phyloP scores from a whole-genome alignment of 2,888 invertebrate genomes.

The Congeria kusceri region DNA sequence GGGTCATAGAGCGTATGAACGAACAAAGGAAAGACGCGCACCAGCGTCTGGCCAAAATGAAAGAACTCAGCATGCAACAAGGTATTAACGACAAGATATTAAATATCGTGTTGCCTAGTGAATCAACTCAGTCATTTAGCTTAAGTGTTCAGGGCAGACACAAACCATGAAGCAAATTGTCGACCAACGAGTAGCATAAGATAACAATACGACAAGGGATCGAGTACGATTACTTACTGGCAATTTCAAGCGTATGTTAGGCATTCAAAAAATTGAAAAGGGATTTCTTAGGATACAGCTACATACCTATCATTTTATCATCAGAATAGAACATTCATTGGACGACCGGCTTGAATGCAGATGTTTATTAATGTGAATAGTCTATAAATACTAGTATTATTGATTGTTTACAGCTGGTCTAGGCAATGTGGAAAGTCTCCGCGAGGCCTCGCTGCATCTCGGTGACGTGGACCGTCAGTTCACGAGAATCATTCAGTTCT shows the following conservation, averaged over 20 bases:
- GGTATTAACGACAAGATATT: not conserved
- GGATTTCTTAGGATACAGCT: not conserved
- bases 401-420: slow-evolving; percentile 20
- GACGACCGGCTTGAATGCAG: not conserved
- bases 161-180: no score
- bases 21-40: slow-evolving; percentile 13
- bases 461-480: slow-evolving; percentile 40
- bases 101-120: no score
- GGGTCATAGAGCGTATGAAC: slow-evolving; percentile 4
- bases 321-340: no score
- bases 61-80: not conserved
- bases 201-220: not conserved
- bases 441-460: slow-evolving; percentile 30
- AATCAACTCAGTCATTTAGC: no score
- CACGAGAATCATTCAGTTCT: slow-evolving; percentile 28
- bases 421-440: slow-evolving; percentile 27
- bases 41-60: slow-evolving; percentile 6
- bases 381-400: not conserved
- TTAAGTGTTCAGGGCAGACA: no score
- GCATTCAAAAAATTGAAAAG: not conserved
- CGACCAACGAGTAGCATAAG: not conserved
- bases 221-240: slow-evolving; percentile 18
- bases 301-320: no score
- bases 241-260: not conserved
- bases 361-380: not conserved